Conservation (phyloP, 2,888 invertebrate genomes). For the Perizoma affinitatum region DNA sequence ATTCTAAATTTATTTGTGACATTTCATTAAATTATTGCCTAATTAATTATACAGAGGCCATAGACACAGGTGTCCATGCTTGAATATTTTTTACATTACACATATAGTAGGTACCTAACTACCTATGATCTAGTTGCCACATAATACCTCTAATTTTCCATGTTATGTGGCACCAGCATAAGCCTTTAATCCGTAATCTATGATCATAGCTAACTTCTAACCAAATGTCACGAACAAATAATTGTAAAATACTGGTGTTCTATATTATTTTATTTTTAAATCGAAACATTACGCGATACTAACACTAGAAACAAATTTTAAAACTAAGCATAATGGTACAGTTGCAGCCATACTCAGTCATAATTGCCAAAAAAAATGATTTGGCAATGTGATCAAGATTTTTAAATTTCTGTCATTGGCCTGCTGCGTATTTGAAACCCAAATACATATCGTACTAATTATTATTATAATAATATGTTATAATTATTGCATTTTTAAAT, state of each 20-base stretch:
- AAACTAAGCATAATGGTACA: conserved; percentile 31
- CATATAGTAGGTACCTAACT: too few relatives aligned
- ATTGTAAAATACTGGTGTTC: conserved; percentile 59
- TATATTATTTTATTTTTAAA: conserved; percentile 43
- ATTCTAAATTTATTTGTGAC: conserved; percentile 32
- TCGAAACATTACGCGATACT: conserved; percentile 42
- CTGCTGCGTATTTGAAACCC: too few relatives aligned
- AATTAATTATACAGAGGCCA: too few relatives aligned
- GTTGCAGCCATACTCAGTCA: conserved; percentile 73
- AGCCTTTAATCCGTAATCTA: too few relatives aligned
- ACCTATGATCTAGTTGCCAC: too few relatives aligned
- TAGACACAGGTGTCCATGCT: too few relatives aligned
- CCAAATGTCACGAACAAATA: conserved; percentile 30
- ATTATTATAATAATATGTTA: too few relatives aligned
- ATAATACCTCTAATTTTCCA: too few relatives aligned
- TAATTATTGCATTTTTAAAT: not conserved
- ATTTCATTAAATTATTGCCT: conserved; percentile 1
- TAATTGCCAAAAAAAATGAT: conserved; percentile 50
- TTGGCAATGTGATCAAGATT: conserved; percentile 48
- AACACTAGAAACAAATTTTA: conserved; percentile 8
- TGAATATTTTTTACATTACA: too few relatives aligned
- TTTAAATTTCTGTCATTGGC: conserved; percentile 29
- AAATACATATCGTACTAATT: not conserved
- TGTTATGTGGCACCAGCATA: too few relatives aligned
- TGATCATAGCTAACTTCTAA: not conserved